Percentiles rank a stretch among this genome's conserved stretches.
phyloP scores from a whole-genome alignment of 2,888 invertebrate genomes.

The Athalia circularis region DNA sequence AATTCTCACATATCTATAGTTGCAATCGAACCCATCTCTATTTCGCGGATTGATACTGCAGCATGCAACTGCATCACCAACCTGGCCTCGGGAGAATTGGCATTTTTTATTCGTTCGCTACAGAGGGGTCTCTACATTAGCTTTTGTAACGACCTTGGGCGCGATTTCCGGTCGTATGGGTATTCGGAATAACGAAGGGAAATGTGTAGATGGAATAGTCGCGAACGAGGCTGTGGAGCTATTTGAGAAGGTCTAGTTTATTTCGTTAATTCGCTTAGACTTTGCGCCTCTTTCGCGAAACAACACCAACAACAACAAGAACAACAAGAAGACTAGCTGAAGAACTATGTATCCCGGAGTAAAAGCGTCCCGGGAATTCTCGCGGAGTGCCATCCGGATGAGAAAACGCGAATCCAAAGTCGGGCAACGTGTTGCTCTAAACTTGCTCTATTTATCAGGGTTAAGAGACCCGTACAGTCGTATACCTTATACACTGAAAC shows the following conservation, averaged over 20 bases:
- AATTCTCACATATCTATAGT: neutral
- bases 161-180: no score
- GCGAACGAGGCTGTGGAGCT: no score
- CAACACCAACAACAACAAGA: neutral
- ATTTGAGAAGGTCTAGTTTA: no score
- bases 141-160: no score
- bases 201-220: no score
- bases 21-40: neutral
- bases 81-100: no score
- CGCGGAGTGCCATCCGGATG: conserved; percentile 12
- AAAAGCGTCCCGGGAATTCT: conserved; percentile 4
- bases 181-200: no score
- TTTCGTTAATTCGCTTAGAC: no score
- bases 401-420: conserved; percentile 53
- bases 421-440: conserved; percentile 64
- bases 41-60: neutral
- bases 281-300: no score
- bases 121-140: no score
- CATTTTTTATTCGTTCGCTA: no score
- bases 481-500: conserved; percentile 2
- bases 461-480: conserved; percentile 45
- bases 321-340: neutral
- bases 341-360: neutral
- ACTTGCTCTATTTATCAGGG: conserved; percentile 65
- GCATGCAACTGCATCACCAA: no score